phyloP scores from a whole-genome alignment of 2,888 invertebrate genomes.

The Hirtodrosophila cameraria region DNA sequence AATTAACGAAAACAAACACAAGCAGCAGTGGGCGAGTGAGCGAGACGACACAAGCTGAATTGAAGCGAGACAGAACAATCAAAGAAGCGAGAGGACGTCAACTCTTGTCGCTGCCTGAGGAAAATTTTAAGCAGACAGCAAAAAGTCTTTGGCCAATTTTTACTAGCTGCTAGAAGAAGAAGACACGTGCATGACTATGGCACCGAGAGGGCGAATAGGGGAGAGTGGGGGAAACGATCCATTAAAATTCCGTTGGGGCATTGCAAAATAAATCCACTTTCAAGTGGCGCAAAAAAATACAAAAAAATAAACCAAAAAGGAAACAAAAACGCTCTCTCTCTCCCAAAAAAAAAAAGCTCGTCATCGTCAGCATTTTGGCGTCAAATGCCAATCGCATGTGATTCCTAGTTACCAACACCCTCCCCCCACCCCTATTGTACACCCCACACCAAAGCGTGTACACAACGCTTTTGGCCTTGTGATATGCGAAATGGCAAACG shows the following conservation, averaged over 20 bases:
- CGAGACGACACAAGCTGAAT: slow-evolving; percentile 6
- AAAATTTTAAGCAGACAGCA: slow-evolving; percentile 71
- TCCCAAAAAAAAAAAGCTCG: slow-evolving; percentile 50
- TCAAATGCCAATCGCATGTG: slow-evolving; percentile 80
- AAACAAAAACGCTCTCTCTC: slow-evolving; percentile 13
- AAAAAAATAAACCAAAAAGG: slow-evolving; percentile 13
- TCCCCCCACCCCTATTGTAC: rapidly evolving
- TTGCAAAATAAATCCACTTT: slow-evolving; percentile 80
- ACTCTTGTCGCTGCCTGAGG: slow-evolving; percentile 56
- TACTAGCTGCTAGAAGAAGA: slow-evolving; percentile 38
- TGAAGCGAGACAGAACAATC: slow-evolving; percentile 7
- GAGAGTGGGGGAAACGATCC: slow-evolving; percentile 42
- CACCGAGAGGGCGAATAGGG: background rate
- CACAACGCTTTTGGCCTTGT: slow-evolving; percentile 24
- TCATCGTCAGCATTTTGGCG: slow-evolving; percentile 75
- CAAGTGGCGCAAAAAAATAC: slow-evolving; percentile 60
- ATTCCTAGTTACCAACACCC: slow-evolving; percentile 53
- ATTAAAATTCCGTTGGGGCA: slow-evolving; percentile 77
- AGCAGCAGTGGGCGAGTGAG: slow-evolving; percentile 49
- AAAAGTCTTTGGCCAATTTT: slow-evolving; percentile 55
- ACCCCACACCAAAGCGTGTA: background rate
- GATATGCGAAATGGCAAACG: slow-evolving; percentile 77
- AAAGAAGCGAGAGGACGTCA: slow-evolving; percentile 1
- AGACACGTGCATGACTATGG: slow-evolving; percentile 54
- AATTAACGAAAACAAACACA: slow-evolving; percentile 76